Conservation (phyloP, 2,113 vertebrate species). For the Microcebus griseorufus region DNA sequence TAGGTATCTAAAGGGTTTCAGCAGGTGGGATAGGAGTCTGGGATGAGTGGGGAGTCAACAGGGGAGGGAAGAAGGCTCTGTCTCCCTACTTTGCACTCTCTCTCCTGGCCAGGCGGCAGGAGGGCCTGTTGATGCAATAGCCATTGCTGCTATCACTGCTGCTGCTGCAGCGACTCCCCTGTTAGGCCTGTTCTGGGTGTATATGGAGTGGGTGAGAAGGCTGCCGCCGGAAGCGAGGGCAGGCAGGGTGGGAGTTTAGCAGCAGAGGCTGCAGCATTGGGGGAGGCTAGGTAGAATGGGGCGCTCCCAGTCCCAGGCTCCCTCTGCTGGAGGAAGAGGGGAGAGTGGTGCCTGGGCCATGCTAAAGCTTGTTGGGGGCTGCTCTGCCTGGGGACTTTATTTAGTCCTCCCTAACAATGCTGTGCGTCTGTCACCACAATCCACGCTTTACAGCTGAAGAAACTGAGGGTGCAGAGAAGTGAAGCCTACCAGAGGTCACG, state of each 20-base stretch:
- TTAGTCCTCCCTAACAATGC: neutral
- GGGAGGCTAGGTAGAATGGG: slow-evolving; percentile 62
- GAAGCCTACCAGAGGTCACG: neutral
- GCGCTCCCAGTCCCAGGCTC: slow-evolving; percentile 63
- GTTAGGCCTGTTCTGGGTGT: slow-evolving; percentile 64
- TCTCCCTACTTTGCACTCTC: neutral
- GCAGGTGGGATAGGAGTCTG: neutral
- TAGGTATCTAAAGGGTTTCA: neutral
- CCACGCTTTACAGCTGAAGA: neutral
- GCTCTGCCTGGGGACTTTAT: neutral
- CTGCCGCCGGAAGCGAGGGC: slow-evolving; percentile 64
- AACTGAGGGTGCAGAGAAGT: neutral
- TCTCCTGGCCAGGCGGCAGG: neutral
- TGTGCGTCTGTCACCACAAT: neutral
- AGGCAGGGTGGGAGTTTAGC: slow-evolving; percentile 74
- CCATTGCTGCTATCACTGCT: slow-evolving; percentile 20
- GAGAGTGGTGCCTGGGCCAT: slow-evolving; percentile 3
- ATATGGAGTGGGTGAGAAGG: slow-evolving; percentile 73
- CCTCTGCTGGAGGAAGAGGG: slow-evolving; percentile 69
- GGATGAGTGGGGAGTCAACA: neutral
- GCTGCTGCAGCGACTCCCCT: slow-evolving; percentile 43
- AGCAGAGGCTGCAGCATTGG: slow-evolving; percentile 75
- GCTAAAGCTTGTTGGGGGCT: neutral
- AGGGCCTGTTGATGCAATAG: slow-evolving; percentile 47
- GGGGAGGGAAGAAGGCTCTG: neutral